Conservation (phyloP, 2,888 invertebrate species). For the Melanophora roralis region DNA sequence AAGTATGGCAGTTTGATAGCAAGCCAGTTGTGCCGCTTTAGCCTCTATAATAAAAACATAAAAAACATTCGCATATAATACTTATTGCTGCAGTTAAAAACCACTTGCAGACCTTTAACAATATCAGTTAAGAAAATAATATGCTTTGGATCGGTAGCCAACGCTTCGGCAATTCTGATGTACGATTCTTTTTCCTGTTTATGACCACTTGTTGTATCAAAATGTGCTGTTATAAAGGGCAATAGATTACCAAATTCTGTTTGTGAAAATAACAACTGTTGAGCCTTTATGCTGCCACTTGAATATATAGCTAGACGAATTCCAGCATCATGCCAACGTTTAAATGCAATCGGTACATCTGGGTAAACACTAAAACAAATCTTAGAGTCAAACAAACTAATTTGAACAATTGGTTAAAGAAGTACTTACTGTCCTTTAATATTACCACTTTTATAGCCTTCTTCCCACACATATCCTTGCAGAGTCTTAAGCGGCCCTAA, state of each 20-base stretch:
- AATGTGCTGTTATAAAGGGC: conserved; percentile 85
- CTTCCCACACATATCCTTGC: conserved; percentile 94
- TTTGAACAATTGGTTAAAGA: neutral
- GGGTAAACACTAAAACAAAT: conserved; percentile 85
- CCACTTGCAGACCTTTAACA: conserved; percentile 81
- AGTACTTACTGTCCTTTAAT: conserved; percentile 92
- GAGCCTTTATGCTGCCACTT: conserved; percentile 93
- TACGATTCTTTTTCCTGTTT: conserved; percentile 90
- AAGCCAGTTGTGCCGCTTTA: conserved; percentile 86
- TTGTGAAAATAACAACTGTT: conserved; percentile 89
- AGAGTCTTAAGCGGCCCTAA: conserved; percentile 88
- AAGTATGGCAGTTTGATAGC: conserved; percentile 83
- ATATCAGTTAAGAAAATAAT: conserved; percentile 93
- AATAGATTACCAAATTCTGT: conserved; percentile 87
- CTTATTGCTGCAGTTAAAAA: neutral
- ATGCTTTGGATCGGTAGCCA: conserved; percentile 80
- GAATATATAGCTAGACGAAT: conserved; percentile 91
- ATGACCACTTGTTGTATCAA: conserved; percentile 90
- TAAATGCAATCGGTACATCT: conserved; percentile 87
- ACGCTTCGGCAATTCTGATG: conserved; percentile 83
- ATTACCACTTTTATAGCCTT: conserved; percentile 87
- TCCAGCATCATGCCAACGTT: conserved; percentile 83
- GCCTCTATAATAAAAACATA: conserved; percentile 82
- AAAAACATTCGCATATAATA: neutral
- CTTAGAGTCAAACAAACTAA: neutral